Conservation (phyloP, 1,140 invertebrate genomes). For the Akabosia matsudoensis region DNA sequence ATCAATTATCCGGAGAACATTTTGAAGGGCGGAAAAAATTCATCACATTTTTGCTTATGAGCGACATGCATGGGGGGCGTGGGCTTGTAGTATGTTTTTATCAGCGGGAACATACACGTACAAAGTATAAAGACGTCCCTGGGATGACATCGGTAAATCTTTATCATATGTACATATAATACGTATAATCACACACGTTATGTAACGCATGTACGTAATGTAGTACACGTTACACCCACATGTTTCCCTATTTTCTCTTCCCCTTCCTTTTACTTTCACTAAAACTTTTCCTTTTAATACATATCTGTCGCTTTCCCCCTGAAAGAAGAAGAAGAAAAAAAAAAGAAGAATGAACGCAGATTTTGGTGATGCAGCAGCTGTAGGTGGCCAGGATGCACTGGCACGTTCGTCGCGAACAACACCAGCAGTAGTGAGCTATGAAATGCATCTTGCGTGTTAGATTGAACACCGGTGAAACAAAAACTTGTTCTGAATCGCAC, state of each 20-base stretch:
- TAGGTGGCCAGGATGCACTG: neutral
- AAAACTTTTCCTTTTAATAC: constrained; percentile 10
- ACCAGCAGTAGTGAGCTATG: neutral
- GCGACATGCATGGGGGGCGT: neutral
- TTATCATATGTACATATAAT: constrained; percentile 19
- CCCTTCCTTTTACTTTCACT: constrained; percentile 1
- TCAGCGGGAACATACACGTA: neutral
- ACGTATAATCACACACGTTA: no score
- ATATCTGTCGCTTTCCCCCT: no score
- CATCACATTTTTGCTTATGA: neutral
- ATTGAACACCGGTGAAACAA: neutral
- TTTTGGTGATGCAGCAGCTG: neutral
- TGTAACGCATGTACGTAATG: constrained; percentile 1
- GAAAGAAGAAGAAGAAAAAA: no score
- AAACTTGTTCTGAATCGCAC: neutral
- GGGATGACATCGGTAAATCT: constrained; percentile 19
- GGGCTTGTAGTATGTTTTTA: no score
- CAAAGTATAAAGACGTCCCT: neutral
- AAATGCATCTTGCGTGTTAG: neutral
- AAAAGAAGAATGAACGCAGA: no score
- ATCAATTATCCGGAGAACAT: neutral
- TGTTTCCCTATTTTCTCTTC: neutral
- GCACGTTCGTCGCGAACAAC: neutral
- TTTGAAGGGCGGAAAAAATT: constrained; percentile 25
- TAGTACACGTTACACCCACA: neutral